A percentile compares a stretch with the other conserved stretches of the same genome.
Evolutionary conservation across 2,113 vertebrate genomes (phyloP).

Genomic region (Centrocercus urophasianus): DNA sequence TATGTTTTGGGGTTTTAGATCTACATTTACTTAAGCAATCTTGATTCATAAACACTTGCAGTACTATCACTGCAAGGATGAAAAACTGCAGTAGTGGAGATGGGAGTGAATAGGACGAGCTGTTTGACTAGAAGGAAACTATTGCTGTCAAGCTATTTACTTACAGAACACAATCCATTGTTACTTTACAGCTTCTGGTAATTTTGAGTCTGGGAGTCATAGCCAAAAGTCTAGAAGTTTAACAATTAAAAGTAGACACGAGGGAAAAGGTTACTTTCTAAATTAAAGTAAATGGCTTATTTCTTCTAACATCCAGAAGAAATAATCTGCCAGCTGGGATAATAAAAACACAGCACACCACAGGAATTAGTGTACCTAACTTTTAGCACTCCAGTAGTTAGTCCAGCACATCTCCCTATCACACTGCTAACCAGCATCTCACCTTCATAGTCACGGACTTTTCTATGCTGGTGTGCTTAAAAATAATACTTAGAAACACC

Average conservation of each 20-base stretch:
- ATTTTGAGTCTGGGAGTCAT: not conserved
- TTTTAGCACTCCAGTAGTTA: not conserved
- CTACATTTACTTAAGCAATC: not conserved
- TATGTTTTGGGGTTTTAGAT: not conserved
- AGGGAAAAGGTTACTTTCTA: constrained; percentile 47
- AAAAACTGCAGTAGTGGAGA: not conserved
- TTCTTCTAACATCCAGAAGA: constrained; percentile 30
- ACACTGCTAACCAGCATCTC: not conserved
- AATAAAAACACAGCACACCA: not conserved
- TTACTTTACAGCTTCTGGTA: not conserved
- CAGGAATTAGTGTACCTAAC: not conserved
- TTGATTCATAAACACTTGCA: not conserved
- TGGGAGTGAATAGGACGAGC: not conserved
- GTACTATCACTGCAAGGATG: not conserved
- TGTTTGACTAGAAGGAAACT: not conserved
- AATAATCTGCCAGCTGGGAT: not conserved
- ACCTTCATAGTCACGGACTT: not conserved
- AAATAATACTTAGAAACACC: not conserved
- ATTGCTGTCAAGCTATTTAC: not conserved
- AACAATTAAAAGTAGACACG: not conserved
- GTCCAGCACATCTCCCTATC: not conserved
- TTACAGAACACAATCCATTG: not conserved
- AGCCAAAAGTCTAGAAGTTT: not conserved
- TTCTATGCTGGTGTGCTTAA: not conserved
- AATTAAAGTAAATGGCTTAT: constrained; percentile 16